Conservation (phyloP, 2,888 invertebrate species). For the Netelia virgata region DNA sequence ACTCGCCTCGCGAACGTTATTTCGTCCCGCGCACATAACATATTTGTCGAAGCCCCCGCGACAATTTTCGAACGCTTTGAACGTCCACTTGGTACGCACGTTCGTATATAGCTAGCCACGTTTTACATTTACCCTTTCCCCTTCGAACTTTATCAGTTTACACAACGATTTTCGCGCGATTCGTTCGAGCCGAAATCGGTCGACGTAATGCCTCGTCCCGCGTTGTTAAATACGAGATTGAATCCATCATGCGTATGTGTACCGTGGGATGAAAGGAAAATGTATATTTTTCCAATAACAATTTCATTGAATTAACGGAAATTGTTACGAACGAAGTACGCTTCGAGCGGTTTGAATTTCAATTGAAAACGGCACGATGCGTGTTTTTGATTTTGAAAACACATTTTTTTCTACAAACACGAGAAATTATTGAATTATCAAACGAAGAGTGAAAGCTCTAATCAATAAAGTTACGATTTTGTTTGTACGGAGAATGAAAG, state of each 20-base stretch:
- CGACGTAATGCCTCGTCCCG: background rate
- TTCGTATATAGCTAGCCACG: background rate
- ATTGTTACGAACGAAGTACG: background rate
- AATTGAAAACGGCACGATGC: background rate
- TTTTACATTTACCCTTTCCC: conserved; percentile 34
- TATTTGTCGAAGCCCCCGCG: conserved; percentile 41
- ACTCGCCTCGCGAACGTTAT: conserved; percentile 27
- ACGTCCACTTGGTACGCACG: background rate
- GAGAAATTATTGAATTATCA: no score
- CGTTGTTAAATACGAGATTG: background rate
- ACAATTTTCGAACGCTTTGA: conserved; percentile 41
- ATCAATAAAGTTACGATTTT: no score
- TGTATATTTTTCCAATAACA: background rate
- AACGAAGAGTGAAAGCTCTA: no score
- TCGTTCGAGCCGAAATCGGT: conserved; percentile 1
- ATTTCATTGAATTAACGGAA: conserved; percentile 1
- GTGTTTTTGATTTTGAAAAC: no score
- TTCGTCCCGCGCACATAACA: conserved; percentile 31
- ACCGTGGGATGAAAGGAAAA: background rate
- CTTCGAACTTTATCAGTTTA: conserved; percentile 36
- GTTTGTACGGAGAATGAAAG: no score
- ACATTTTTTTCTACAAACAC: no score
- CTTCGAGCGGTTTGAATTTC: background rate
- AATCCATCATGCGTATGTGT: background rate
- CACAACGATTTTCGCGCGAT: conserved; percentile 39